Base-by-base conservation (phyloP, 2,888 invertebrate species). In the Clostera curtula region DNA sequence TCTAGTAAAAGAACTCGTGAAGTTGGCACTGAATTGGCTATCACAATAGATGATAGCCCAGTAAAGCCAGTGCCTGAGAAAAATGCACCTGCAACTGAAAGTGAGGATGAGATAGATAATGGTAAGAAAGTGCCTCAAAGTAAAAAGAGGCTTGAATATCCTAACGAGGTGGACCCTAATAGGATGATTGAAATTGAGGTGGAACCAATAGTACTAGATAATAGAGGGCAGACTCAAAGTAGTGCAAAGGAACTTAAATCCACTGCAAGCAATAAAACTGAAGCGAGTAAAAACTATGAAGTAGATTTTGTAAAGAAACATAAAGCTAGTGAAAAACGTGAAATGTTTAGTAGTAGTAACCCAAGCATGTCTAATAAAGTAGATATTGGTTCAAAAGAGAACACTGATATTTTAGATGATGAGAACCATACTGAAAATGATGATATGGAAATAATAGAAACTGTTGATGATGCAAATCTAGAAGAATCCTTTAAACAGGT, bases 41-140 rank as follows among this genome's bases (percentile, higher is more conserved):
- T 84, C 5, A 74, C 59, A 14, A 74, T 84, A 44, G 77, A 80
- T 20, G 83, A 84, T 18, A 83, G 82, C 39, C 83, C 83, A 24
- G 43, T 60, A 1, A 82, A 77, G 43, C 27, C 19, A 17, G 25
- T 27, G 11, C 15, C 31, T 17, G 44, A 51, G 2, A 53, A 49
- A 29, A 35, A 42, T n/a, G 40, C 31, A 15, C 26, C 34, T 14
- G 17, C 13, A 8, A 46, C 40, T 34, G 52, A 40, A 10, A 59
- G 54, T 54, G 68, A 69, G 27, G 43, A 50, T 36, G 60, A 61
- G 31, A 11, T 25, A 11, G 17, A 15, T 6, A 24, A 1, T 18
- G 10, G 33, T 19, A 42, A 35, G 5, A 63, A 47, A 39, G 43
- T 31, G 9, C 60, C 53, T 32, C 49, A 60, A 3, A 79, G 80